A percentile compares a stretch with the other conserved stretches of the same genome.
These are phyloP conservation scores for Drosophila mauritiana DNA, from an alignment of 1,140 invertebrate genomes.

Conservation along the genomic window DNA sequence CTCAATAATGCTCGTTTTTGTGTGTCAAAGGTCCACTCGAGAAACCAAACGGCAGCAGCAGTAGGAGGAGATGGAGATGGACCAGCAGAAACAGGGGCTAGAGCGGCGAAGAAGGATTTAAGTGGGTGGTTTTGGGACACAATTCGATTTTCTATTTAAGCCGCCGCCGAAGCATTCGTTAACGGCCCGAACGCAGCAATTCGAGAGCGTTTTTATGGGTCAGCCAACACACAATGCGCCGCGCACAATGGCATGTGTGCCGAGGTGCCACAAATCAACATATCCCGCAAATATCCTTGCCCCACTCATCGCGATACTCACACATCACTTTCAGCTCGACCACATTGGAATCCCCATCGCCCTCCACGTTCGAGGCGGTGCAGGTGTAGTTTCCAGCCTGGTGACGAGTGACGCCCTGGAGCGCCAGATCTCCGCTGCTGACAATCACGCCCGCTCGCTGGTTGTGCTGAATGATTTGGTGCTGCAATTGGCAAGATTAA, in stretches of 20 bases:
- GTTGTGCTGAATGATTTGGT: conserved; percentile 91
- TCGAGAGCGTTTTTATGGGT: conserved; percentile 22
- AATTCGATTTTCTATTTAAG: conserved; percentile 58
- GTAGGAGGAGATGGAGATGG: background rate
- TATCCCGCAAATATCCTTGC: background rate
- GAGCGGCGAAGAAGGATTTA: conserved; percentile 6
- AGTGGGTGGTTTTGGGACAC: conserved; percentile 16
- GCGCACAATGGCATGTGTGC: conserved; percentile 1
- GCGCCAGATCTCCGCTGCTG: conserved; percentile 91
- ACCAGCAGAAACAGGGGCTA: conserved; percentile 3
- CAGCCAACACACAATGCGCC: conserved; percentile 2
- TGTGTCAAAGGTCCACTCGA: conserved; percentile 71
- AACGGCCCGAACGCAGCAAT: conserved; percentile 31
- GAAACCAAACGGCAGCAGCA: conserved; percentile 53
- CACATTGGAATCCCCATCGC: conserved; percentile 92
- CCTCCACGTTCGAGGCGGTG: conserved; percentile 94
- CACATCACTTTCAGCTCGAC: conserved; percentile 94
- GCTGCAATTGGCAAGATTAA: conserved; percentile 86
- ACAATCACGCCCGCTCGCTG: conserved; percentile 92
- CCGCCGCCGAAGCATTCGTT: conserved; percentile 33
- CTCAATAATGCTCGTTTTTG: conserved; percentile 75
- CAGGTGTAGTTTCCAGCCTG: conserved; percentile 95
- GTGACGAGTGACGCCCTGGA: conserved; percentile 90
- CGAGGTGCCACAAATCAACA: conserved; percentile 25
- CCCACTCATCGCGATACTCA: conserved; percentile 87